phyloP scores from a whole-genome alignment of 2,113 vertebrate species.

The Mus pahari region DNA sequence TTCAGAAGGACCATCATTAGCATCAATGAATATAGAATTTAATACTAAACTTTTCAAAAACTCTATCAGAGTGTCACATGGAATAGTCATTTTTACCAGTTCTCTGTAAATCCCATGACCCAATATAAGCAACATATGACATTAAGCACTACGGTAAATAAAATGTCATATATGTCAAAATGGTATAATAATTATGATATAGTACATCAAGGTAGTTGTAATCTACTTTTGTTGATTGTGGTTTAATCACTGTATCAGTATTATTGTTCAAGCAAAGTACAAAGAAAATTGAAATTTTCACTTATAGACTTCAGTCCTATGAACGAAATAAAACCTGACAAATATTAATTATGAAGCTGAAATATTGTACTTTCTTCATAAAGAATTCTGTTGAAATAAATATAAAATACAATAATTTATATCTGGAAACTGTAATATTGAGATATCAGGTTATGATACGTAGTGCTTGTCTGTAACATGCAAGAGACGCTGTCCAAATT shows the following conservation, averaged over 20 bases:
- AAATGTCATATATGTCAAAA: not conserved
- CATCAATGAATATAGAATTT: not conserved
- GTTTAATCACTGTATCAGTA: not conserved
- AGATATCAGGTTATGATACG: not conserved
- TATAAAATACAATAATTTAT: not conserved
- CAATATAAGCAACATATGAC: too few relatives aligned
- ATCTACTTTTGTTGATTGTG: not conserved
- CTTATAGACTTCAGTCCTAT: not conserved
- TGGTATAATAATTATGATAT: not conserved
- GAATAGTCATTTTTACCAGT: not conserved
- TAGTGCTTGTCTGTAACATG: not conserved
- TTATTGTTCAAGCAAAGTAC: not conserved
- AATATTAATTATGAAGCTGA: not conserved
- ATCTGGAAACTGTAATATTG: not conserved
- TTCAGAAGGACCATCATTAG: not conserved
- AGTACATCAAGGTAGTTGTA: not conserved
- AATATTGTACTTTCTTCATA: not conserved
- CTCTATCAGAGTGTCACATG: not conserved
- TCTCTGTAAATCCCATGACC: not conserved
- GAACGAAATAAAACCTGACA: not conserved
- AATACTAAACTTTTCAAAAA: not conserved
- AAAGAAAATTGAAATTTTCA: constrained; percentile 10
- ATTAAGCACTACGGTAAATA: not conserved
- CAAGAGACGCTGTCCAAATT: not conserved
- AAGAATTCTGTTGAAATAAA: not conserved